phyloP scores from a whole-genome alignment of 2,888 invertebrate genomes.

The Zelleria hepariella region DNA sequence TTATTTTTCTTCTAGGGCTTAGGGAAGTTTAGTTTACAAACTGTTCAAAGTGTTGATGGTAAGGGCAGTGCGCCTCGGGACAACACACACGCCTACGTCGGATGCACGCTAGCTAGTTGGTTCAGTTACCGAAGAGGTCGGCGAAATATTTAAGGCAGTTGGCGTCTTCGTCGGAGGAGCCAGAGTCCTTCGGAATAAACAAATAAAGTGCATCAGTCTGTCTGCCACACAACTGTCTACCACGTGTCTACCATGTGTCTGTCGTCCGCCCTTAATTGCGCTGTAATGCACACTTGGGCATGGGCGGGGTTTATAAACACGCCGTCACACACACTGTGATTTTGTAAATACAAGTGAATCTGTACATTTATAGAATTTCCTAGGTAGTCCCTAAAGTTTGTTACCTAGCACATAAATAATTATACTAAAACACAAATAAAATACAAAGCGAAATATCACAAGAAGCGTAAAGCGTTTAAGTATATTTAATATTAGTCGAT shows the following conservation, averaged over 20 bases:
- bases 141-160: slow-evolving; percentile 81
- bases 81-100: not conserved
- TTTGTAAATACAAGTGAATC: not conserved
- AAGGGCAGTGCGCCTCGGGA: not conserved
- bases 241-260: no score
- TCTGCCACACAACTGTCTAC: no score
- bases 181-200: slow-evolving; percentile 57
- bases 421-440: slow-evolving; percentile 38
- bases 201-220: slow-evolving; percentile 41
- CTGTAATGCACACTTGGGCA: no score
- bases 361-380: not conserved
- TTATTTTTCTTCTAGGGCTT: not conserved
- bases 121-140: slow-evolving; percentile 75
- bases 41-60: not conserved
- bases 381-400: not conserved
- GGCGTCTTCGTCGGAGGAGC: slow-evolving; percentile 69
- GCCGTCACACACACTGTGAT: not conserved
- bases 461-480: slow-evolving; percentile 53
- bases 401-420: not conserved
- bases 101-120: slow-evolving; percentile 7
- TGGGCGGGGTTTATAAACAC: not conserved
- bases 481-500: not conserved
- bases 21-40: not conserved
- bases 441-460: slow-evolving; percentile 67
- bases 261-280: no score